Evolutionary conservation across 2,888 invertebrate genomes (phyloP).

Genomic region (Drosophila lacicola): DNA sequence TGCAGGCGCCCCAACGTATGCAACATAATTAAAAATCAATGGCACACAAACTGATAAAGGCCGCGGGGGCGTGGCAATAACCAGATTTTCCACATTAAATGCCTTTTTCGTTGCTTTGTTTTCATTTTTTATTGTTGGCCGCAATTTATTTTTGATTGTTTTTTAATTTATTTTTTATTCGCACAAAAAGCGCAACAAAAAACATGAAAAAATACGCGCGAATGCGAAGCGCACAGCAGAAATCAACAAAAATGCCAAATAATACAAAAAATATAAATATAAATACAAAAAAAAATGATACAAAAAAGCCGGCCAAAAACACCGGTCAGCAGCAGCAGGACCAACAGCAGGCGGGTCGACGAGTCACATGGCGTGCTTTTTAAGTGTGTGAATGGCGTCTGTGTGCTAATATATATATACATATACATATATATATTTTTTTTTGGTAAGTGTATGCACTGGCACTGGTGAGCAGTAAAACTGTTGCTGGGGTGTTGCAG

Average conservation of each 20-base stretch:
- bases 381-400: conserved; percentile 46
- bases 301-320: conserved; percentile 53
- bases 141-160: conserved; percentile 78
- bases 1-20: conserved; percentile 68
- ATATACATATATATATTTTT: no score
- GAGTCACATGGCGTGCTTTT: conserved; percentile 38
- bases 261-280: conserved; percentile 23
- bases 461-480: conserved; percentile 65
- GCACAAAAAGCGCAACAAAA: conserved; percentile 59
- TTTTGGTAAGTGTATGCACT: conserved; percentile 34
- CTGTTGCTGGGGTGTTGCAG: conserved; percentile 72
- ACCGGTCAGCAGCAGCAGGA: conserved; percentile 66
- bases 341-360: conserved; percentile 49
- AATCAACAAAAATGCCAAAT: conserved; percentile 54
- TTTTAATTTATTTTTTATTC: conserved; percentile 80
- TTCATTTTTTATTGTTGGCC: conserved; percentile 50
- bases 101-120: conserved; percentile 47
- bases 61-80: conserved; percentile 55
- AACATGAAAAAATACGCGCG: conserved; percentile 50
- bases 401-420: conserved; percentile 20
- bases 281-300: conserved; percentile 20
- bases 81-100: conserved; percentile 73
- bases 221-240: conserved; percentile 56
- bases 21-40: conserved; percentile 84
- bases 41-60: conserved; percentile 80